These are phyloP conservation scores for Cerastoderma edule DNA, from an alignment of 2,888 invertebrate genomes.

Conservation along the genomic window DNA sequence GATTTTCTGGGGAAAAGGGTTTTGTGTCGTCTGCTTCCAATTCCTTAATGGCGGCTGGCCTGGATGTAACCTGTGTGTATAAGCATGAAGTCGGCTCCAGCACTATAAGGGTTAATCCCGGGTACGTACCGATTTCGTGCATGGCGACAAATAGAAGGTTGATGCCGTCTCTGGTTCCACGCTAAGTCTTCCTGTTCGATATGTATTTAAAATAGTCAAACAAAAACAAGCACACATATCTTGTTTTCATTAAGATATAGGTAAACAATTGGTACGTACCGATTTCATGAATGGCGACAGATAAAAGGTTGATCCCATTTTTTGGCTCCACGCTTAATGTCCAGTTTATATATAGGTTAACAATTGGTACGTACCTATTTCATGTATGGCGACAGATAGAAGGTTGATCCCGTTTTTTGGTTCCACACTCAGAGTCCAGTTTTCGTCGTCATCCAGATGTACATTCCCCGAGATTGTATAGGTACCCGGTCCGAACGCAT, in stretches of 20 bases:
- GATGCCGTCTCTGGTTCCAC: no score
- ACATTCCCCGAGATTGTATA: slow-evolving; percentile 59
- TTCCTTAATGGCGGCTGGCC: no score
- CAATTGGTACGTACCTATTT: slow-evolving; percentile 42
- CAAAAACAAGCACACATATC: no score
- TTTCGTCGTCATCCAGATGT: slow-evolving; percentile 64
- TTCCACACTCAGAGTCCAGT: slow-evolving; percentile 58
- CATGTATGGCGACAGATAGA: slow-evolving; percentile 57
- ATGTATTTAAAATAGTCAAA: no score
- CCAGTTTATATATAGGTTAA: no score
- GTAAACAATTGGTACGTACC: slow-evolving; percentile 23
- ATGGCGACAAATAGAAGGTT: slow-evolving; percentile 55
- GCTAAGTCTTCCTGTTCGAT: no score
- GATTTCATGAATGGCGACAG: slow-evolving; percentile 56
- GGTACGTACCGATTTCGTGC: slow-evolving; percentile 52
- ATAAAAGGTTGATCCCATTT: slow-evolving; percentile 50
- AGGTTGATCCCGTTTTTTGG: slow-evolving; percentile 54
- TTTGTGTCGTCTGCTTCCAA: no score
- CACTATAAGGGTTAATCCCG: neutral
- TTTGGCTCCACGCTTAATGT: no score
- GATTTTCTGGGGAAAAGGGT: no score
- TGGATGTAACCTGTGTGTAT: no score
- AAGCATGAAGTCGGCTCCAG: no score
- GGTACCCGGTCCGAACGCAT: slow-evolving; percentile 62
- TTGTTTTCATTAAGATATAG: no score